A percentile compares a stretch with the other conserved stretches of the same genome.
Evolutionary conservation across 1,140 invertebrate species (phyloP).

Genomic region (Drosophila littoralis): DNA sequence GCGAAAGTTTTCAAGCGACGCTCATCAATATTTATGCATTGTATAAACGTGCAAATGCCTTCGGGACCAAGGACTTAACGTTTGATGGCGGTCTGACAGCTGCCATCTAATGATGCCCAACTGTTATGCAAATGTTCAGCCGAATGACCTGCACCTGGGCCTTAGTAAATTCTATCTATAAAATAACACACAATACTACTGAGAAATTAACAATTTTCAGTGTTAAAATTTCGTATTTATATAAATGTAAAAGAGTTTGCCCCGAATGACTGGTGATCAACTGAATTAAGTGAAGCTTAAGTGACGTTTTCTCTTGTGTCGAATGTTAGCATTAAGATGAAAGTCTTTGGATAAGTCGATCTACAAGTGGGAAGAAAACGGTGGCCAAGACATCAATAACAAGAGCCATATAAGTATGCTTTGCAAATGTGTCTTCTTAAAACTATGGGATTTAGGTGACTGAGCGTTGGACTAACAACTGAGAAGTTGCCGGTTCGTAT

Average conservation of each 20-base stretch:
- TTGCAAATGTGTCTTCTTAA: too few relatives aligned
- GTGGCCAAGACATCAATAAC: too few relatives aligned
- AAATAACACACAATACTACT: neutral
- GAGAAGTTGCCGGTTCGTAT: too few relatives aligned
- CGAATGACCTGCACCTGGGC: neutral
- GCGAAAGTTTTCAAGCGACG: constrained; percentile 33
- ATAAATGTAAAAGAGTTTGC: neutral
- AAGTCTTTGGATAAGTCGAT: too few relatives aligned
- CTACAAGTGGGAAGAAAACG: too few relatives aligned
- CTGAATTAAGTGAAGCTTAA: too few relatives aligned
- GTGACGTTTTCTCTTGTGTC: too few relatives aligned
- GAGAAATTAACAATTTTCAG: neutral
- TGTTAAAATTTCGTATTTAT: neutral
- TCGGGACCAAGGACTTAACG: constrained; percentile 66
- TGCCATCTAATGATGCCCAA: constrained; percentile 65
- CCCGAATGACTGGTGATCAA: too few relatives aligned
- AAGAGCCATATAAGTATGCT: too few relatives aligned
- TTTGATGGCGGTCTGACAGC: constrained; percentile 72
- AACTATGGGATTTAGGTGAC: too few relatives aligned
- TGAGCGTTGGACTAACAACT: too few relatives aligned
- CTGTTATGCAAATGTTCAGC: constrained; percentile 70
- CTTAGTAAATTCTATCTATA: neutral
- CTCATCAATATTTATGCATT: constrained; percentile 79
- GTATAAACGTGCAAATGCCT: constrained; percentile 76
- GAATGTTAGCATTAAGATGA: too few relatives aligned